Percentiles rank a stretch among this genome's conserved stretches.
Conservation (phyloP, 2,888 invertebrate genomes). For the Ectropis crepuscularia region DNA sequence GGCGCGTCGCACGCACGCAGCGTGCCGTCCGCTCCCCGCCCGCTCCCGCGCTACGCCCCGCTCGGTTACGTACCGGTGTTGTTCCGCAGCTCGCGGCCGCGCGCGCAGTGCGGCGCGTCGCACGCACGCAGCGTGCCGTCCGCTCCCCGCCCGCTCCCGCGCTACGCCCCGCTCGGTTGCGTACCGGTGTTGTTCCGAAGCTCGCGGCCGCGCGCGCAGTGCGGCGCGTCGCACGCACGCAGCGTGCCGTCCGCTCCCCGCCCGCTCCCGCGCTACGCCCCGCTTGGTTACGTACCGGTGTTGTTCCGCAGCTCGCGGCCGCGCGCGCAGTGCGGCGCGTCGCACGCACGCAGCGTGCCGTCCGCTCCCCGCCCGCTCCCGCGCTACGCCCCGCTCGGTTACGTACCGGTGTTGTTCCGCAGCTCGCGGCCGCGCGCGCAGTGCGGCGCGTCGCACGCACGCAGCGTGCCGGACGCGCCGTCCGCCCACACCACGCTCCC, state of each 20-base stretch:
- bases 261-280: no score
- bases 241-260: no score
- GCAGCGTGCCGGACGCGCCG: conserved; percentile 85
- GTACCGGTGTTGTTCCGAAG: conserved; percentile 86
- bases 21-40: no score
- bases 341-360: no score
- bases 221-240: no score
- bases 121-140: no score
- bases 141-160: no score
- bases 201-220: conserved; percentile 72
- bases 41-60: no score
- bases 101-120: conserved; percentile 74
- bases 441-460: conserved; percentile 79
- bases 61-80: conserved; percentile 80
- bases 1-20: no score
- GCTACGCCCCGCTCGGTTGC: no score
- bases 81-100: conserved; percentile 82
- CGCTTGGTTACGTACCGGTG: conserved; percentile 70
- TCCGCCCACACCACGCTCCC: conserved; percentile 88
- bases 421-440: conserved; percentile 73
- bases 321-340: conserved; percentile 74
- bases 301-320: conserved; percentile 82
- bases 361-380: no score
- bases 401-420: conserved; percentile 84
- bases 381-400: no score